A percentile compares a stretch with the other conserved stretches of the same genome.
These are phyloP conservation scores for Atrina japonica DNA, from an alignment of 2,888 invertebrate species.

Conservation along the genomic window DNA sequence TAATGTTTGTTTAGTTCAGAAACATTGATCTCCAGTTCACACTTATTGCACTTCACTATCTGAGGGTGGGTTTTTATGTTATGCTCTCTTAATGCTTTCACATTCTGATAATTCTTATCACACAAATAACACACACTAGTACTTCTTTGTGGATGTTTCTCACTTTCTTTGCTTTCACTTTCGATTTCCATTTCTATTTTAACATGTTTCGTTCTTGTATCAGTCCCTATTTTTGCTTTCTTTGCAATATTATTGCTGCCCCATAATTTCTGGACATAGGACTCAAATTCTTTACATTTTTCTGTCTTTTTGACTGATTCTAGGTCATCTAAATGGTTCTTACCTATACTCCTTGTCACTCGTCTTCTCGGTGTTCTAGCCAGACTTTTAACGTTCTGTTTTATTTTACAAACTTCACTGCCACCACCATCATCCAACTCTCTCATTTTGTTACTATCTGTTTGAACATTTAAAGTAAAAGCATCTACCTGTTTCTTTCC, in stretches of 20 bases:
- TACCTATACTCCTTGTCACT: too few species aligned
- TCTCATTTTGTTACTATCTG: too few species aligned
- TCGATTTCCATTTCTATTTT: not conserved
- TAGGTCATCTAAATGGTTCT: too few species aligned
- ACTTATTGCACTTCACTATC: not conserved
- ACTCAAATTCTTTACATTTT: too few species aligned
- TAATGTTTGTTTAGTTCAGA: not conserved
- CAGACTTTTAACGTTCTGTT: too few species aligned
- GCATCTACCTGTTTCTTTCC: too few species aligned
- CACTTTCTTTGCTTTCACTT: not conserved
- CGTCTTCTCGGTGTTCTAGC: too few species aligned
- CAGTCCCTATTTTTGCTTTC: not conserved
- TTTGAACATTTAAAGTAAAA: too few species aligned
- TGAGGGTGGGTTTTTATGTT: not conserved
- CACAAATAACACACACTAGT: constrained; percentile 3
- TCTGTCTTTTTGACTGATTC: too few species aligned
- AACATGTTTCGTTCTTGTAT: not conserved
- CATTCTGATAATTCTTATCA: not conserved
- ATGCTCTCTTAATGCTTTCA: not conserved
- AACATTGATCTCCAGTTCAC: not conserved
- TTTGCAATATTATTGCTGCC: not conserved
- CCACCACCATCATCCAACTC: too few species aligned
- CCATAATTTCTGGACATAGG: too few species aligned
- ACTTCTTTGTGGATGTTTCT: not conserved
- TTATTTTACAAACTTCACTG: too few species aligned